Percentiles rank a stretch among this genome's conserved stretches.
Evolutionary conservation across 1,140 invertebrate species (phyloP).

Genomic region (Brachionus calyciflorus): DNA sequence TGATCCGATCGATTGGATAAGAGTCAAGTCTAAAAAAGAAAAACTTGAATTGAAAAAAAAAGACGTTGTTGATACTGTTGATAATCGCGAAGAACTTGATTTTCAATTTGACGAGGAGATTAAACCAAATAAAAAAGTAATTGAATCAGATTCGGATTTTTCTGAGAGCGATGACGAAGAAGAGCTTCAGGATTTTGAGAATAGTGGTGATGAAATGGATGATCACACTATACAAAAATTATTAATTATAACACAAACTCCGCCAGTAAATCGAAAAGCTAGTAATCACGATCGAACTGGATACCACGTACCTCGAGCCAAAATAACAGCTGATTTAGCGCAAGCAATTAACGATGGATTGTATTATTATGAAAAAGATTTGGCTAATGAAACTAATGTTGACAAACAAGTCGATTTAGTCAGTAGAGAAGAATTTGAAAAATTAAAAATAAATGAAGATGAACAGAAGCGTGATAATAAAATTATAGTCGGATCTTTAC

Average conservation of each 20-base stretch:
- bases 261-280: slow-evolving; percentile 47
- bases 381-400: not conserved
- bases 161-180: not conserved
- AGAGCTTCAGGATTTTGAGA: slow-evolving; percentile 22
- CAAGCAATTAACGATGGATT: slow-evolving; percentile 92
- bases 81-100: slow-evolving; percentile 80
- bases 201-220: slow-evolving; percentile 69
- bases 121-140: slow-evolving; percentile 75
- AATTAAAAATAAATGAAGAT: slow-evolving; percentile 60
- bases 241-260: slow-evolving; percentile 86
- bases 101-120: slow-evolving; percentile 96
- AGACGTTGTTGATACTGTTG: slow-evolving; percentile 47
- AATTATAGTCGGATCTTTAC: not conserved
- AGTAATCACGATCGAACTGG: slow-evolving; percentile 50
- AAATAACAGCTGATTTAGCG: slow-evolving; percentile 84
- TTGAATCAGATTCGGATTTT: slow-evolving; percentile 3
- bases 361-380: slow-evolving; percentile 75
- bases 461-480: not conserved
- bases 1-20: not conserved
- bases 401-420: slow-evolving; percentile 84
- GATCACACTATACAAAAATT: slow-evolving; percentile 91
- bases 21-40: not conserved
- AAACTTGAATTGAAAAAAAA: slow-evolving; percentile 4
- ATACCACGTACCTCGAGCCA: slow-evolving; percentile 53
- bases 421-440: slow-evolving; percentile 79